phyloP scores from a whole-genome alignment of 2,888 invertebrate species.

The Cantharis lateralis region DNA sequence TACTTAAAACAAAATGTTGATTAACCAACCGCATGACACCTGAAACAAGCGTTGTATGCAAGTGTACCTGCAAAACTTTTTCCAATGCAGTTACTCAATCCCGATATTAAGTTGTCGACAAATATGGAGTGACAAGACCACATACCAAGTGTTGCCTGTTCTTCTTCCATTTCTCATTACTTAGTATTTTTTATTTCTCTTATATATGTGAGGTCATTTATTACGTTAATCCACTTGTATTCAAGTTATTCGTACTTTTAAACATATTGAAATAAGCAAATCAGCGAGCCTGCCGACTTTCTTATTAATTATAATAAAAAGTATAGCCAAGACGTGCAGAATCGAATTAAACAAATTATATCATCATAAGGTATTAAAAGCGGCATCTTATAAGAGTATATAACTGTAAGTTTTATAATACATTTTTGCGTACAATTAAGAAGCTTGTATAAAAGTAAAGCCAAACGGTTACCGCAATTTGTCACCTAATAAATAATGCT shows the following conservation, averaged over 20 bases:
- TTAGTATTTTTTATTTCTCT: background rate
- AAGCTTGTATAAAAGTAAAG: background rate
- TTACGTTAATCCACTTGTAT: background rate
- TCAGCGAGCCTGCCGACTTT: background rate
- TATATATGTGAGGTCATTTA: background rate
- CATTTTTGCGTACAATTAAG: background rate
- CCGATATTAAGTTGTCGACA: constrained; percentile 16
- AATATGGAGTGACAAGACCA: constrained; percentile 19
- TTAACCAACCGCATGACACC: constrained; percentile 11
- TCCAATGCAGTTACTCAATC: constrained; percentile 5
- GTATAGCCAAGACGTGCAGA: background rate
- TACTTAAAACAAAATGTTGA: constrained; percentile 7
- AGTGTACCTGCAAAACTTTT: constrained; percentile 7
- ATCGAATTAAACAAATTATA: background rate
- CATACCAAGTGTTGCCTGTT: constrained; percentile 8
- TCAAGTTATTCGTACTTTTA: background rate
- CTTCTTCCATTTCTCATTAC: constrained; percentile 1
- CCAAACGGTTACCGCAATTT: background rate
- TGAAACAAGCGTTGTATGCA: constrained; percentile 12
- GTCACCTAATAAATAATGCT: background rate
- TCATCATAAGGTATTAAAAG: background rate
- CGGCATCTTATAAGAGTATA: background rate
- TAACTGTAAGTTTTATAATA: background rate
- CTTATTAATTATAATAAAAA: background rate
- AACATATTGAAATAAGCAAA: background rate